A percentile compares a stretch with the other conserved stretches of the same genome.
Conservation (phyloP, 2,113 vertebrate genomes). For the Anhinga anhinga region DNA sequence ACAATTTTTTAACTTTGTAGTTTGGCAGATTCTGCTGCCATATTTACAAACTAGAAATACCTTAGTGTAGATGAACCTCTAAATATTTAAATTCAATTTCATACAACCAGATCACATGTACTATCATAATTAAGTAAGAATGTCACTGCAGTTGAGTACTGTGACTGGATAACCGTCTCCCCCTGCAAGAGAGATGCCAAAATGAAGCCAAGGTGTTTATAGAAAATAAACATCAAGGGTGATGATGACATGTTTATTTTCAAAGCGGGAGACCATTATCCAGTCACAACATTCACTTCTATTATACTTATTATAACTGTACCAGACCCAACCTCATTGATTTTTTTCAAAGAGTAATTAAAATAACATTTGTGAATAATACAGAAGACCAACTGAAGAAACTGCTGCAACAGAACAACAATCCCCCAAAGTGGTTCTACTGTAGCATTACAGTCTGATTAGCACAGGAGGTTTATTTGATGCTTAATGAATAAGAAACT, state of each 20-base stretch:
- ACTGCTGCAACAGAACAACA: constrained; percentile 50
- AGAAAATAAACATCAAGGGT: constrained; percentile 72
- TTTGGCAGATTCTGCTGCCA: constrained; percentile 52
- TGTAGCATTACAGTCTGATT: constrained; percentile 42
- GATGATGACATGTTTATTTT: constrained; percentile 74
- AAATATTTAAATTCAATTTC: constrained; percentile 77
- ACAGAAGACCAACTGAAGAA: constrained; percentile 53
- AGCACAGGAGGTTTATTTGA: constrained; percentile 46
- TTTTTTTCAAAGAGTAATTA: constrained; percentile 69
- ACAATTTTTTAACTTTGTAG: constrained; percentile 63
- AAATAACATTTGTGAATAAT: constrained; percentile 69
- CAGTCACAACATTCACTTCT: constrained; percentile 53
- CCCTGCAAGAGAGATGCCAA: constrained; percentile 67
- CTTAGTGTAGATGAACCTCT: constrained; percentile 60
- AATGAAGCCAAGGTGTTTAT: constrained; percentile 66
- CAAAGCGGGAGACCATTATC: constrained; percentile 69
- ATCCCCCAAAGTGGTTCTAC: constrained; percentile 50
- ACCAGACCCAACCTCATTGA: constrained; percentile 50
- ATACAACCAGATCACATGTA: constrained; percentile 70
- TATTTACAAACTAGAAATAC: constrained; percentile 66
- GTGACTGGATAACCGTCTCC: constrained; percentile 65
- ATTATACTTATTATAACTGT: constrained; percentile 55
- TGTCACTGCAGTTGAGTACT: constrained; percentile 63
- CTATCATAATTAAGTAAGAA: constrained; percentile 72
- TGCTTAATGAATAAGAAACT: constrained; percentile 63